Base-by-base conservation (phyloP, 2,797 vertebrate genomes). In the Botia kubotai region DNA sequence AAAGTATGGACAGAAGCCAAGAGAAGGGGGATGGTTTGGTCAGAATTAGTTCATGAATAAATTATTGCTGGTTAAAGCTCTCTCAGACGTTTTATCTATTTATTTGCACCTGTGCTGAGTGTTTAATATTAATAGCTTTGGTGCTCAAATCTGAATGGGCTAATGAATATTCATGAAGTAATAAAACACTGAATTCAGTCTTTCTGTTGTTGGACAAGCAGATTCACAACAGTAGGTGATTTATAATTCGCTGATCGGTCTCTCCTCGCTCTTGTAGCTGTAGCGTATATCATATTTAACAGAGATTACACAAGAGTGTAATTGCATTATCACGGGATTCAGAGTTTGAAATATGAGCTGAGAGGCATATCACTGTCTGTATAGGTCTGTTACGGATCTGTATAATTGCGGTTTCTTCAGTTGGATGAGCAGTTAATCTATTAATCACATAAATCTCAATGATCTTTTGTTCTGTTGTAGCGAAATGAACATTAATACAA, bases 1-100 rank as follows among this genome's bases (percentile, higher is more conserved):
- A 68, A 62, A 69, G 43, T 10, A 26, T 39, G 13, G 62, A 55
- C 65, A 79, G 65, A 48, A 80, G 19, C 23, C 21, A 66, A 26
- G 10, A 58, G n/a, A 36, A 68, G 70, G 55, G 23, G 21, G 75
- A 60, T 19, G 70, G 62, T 71, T 21, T 68, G 69, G 75, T 81
- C 78, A 79, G 85, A 86, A 87, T 87, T 48, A 81, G 81, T 82
- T 83, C 78, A 90, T 92, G 85, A 91, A 91, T 90, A 88, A 86
- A 86, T 88, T 83, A 90, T 88, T 81, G 75, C 72, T 80, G 82
- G 78, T 87, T 89, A 88, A 90, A 89, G 13, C 29, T 89, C 77
- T 80, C 70, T 63, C 6, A 43, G 55, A 73, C 65, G 79, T 87
- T 89, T 87, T 69, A 87, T 90, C 87, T 87, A 85, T 90, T 91